A percentile compares a stretch with the other conserved stretches of the same genome.
phyloP scores from a whole-genome alignment of 2,888 invertebrate species.

The Chloromyia formosa region DNA sequence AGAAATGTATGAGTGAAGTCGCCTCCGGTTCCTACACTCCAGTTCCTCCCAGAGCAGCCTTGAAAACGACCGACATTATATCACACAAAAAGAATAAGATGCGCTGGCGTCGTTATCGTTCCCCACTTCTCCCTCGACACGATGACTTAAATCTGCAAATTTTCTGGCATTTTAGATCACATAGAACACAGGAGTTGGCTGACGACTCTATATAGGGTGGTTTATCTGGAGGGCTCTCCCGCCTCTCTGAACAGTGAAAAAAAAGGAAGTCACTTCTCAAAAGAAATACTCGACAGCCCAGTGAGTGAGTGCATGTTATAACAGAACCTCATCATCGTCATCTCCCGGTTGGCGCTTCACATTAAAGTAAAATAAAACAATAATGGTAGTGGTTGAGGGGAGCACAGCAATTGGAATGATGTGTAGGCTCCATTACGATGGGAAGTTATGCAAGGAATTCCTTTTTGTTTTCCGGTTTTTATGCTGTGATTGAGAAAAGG shows the following conservation, averaged over 20 bases:
- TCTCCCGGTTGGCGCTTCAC: neutral
- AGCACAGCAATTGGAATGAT: no score
- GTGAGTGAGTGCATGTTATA: neutral
- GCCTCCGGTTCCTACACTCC: no score
- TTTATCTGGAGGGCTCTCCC: neutral
- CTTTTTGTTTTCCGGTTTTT: no score
- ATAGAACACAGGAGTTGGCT: no score
- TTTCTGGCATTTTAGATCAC: neutral
- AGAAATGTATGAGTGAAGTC: no score
- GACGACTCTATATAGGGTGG: neutral
- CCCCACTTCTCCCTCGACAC: no score
- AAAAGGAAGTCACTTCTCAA: neutral
- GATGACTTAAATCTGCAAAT: neutral
- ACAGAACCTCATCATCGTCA: neutral
- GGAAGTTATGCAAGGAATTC: no score
- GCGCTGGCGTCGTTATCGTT: no score
- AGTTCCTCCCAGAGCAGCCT: neutral
- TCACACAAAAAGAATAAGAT: neutral
- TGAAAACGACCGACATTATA: neutral
- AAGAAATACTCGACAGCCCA: neutral
- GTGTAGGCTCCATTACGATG: no score
- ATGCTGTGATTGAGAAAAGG: no score
- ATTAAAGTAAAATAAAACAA: slow-evolving; percentile 2
- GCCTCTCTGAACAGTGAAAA: neutral
- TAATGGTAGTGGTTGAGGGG: neutral